Base-by-base conservation (phyloP, 2,113 vertebrate genomes). In the Climacteris rufus region DNA sequence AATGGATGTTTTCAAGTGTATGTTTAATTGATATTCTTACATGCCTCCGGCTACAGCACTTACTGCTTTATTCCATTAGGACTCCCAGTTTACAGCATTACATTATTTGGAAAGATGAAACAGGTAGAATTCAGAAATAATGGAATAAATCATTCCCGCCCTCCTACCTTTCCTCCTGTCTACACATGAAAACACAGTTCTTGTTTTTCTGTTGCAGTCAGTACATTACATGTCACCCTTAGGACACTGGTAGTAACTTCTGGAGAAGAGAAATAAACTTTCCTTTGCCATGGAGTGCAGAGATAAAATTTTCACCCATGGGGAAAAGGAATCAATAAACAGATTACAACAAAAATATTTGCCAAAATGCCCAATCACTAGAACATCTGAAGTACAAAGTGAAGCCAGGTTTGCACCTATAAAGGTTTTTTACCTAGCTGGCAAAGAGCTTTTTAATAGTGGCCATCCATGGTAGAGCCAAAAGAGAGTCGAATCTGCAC, bases 21-120 rank as follows among this genome's bases (percentile, higher is more conserved):
- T 74, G 66, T 71, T 96, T 93, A 96, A 96, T 66, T 94, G 81
- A 93, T 88, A 94, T 78, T 80, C 69, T 69, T 57, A 66, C 19
- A 24, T 83, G 83, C 71, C 64, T 95, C 87, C 1, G 7, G 89
- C 91, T 88, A 90, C 42, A 68, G 82, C 71, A 91, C 81, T 90
- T 66, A 84, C 42, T 86, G 35, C 68, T 92, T 84, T 64, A 83
- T 65, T 97, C 90, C 76, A 66, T 68, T 61, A 94, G 40, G 45
- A 87, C 42, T 88, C 40, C 77, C 68, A 30, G n/a, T 71, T 92
- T 92, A 92, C 60, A 92, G 79, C 53, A 71, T 60, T 84, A 87
- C 31, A 56, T 59, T 74, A 76, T 40, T 83, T 52, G 42, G 21
- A 79, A 85, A 88, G 56, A 82, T 45, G 47, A 85, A 95, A 94